Evolutionary conservation across 2,797 vertebrate species (phyloP), one percentile per base, ranked within the genome.

Genomic region (Onychomys torridus): DNA sequence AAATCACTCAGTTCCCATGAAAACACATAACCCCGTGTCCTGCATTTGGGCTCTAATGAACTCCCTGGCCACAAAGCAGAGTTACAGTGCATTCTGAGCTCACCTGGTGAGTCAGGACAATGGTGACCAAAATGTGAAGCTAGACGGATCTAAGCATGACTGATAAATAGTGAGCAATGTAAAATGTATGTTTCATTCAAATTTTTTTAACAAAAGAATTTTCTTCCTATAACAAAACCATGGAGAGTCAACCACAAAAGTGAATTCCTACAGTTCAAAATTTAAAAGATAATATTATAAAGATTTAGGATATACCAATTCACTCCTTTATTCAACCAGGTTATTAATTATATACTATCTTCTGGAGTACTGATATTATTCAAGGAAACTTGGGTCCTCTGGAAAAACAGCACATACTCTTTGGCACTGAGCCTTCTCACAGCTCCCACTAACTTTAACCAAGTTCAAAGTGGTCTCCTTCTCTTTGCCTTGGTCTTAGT

Each of bases 1-100:
- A 97, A 93, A 94, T n/a, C 43, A 93, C 40, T 65, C 57, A 95
- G 52, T 93, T 96, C 71, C 61, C 91, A 95, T 40, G 96, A 97
- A 95, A 92, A 52, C 76, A 94, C 90, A 95, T 43, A 84, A 81
- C 46, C 37, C 88, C 83, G 9, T 90, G 61, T 76, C 43, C 63
- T 91, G 34, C 19, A 95, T 82, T 27, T 85, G 83, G 25, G 34
- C 86, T 87, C 94, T 77, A 55, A n/a, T 92, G 94, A 57, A 95
- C 7, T 59, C 90, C 43, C 71, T 65, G 25, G 92, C 12, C 71
- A 65, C 84, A 94, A 90, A 81, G 90, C 73, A 95, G 89, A 93
- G 89, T 93, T 67, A 89, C 63, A 89, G 59, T 2, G 84, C 34
- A 96, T 63, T 93, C 65, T 95, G 73, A 97, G 63, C 77, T 94